Evolutionary conservation across 2,113 vertebrate species (phyloP).

Genomic region (Malurus alboscapulatus): DNA sequence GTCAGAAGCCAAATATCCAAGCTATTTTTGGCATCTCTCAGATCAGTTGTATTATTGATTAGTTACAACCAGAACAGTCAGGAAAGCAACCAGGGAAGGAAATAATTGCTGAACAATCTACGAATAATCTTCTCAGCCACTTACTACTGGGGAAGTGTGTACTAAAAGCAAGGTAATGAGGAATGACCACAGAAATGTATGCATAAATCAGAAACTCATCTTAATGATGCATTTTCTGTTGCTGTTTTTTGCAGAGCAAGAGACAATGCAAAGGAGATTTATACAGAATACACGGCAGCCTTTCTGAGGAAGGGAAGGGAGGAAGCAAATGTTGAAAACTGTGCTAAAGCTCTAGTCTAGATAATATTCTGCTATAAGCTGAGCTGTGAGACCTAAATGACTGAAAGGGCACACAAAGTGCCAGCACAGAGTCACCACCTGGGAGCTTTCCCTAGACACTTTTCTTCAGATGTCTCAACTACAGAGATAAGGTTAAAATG

Average conservation of each 20-base stretch:
- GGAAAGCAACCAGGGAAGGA: background rate
- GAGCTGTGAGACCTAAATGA: slow-evolving; percentile 15
- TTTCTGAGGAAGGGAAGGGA: background rate
- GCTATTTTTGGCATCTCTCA: background rate
- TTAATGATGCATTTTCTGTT: background rate
- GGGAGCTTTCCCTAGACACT: slow-evolving; percentile 38
- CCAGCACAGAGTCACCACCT: background rate
- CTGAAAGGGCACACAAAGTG: slow-evolving; percentile 26
- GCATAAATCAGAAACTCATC: background rate
- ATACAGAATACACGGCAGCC: background rate
- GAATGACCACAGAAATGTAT: background rate
- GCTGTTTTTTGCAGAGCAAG: background rate
- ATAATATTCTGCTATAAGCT: slow-evolving; percentile 12
- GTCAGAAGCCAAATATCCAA: background rate
- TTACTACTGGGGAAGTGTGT: background rate
- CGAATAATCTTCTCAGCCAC: background rate
- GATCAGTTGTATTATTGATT: background rate
- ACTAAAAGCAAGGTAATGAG: background rate
- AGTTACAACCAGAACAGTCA: background rate
- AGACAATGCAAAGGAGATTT: background rate
- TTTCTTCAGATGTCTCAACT: slow-evolving; percentile 49
- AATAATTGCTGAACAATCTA: background rate
- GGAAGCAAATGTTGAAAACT: slow-evolving; percentile 1
- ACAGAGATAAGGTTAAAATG: slow-evolving; percentile 61
- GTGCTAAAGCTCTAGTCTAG: background rate